These are phyloP conservation scores for Ranitomeya imitator DNA, from an alignment of 2,113 vertebrate species.

Conservation along the genomic window DNA sequence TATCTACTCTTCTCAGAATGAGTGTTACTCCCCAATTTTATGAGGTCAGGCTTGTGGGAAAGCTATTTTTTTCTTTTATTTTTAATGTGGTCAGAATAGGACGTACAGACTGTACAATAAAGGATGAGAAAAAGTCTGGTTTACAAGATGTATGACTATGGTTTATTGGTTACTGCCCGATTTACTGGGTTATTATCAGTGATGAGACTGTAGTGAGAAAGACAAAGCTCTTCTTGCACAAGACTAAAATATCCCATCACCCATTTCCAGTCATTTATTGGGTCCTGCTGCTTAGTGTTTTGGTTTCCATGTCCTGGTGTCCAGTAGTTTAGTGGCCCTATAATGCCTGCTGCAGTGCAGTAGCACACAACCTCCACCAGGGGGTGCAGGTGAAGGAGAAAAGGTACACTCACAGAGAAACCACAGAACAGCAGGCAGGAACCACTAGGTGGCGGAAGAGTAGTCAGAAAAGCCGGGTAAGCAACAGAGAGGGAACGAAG, in stretches of 20 bases:
- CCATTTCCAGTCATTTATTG: neutral
- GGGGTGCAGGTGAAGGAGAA: no score
- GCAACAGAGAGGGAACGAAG: no score
- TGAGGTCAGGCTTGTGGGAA: neutral
- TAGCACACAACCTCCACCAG: no score
- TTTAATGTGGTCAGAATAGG: conserved; percentile 13
- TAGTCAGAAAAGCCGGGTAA: no score
- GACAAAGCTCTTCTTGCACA: neutral
- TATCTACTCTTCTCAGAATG: conserved; percentile 11
- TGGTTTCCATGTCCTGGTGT: neutral
- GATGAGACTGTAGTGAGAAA: neutral
- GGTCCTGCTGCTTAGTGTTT: neutral
- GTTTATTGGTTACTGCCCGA: neutral
- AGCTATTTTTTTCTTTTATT: neutral
- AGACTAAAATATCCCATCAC: neutral
- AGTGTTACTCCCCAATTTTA: neutral
- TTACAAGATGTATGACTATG: neutral
- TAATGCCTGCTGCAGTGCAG: no score
- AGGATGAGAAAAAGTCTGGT: conserved; percentile 5
- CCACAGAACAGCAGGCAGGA: no score
- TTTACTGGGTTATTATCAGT: neutral
- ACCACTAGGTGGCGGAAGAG: no score
- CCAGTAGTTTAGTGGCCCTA: neutral
- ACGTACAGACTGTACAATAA: neutral
- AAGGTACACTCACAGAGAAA: no score